Evolutionary conservation across 1,140 invertebrate genomes (phyloP).

Genomic region (Drosophila lacteicornis): DNA sequence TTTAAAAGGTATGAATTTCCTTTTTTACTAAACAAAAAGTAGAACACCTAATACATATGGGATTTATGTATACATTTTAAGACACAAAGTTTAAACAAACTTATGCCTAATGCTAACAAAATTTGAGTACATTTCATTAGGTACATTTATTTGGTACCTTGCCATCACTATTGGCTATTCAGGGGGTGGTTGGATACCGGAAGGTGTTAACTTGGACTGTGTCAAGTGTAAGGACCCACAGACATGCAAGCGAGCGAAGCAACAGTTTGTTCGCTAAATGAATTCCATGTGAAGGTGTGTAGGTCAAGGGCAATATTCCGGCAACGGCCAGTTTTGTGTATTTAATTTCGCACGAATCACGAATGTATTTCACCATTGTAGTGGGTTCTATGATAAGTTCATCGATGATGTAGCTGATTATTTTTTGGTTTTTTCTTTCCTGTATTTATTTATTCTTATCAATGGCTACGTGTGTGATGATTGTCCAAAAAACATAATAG

Average conservation of each 20-base stretch:
- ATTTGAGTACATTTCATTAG: background rate
- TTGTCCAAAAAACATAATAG: background rate
- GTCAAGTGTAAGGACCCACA: slow-evolving; percentile 49
- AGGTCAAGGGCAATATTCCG: slow-evolving; percentile 37
- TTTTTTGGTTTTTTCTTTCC: background rate
- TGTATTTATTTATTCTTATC: slow-evolving; percentile 25
- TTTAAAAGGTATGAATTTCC: background rate
- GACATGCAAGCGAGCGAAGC: slow-evolving; percentile 40
- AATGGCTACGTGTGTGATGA: slow-evolving; percentile 23
- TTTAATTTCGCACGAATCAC: slow-evolving; percentile 11
- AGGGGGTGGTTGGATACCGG: slow-evolving; percentile 11
- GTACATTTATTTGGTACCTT: background rate
- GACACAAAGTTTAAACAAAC: background rate
- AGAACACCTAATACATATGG: background rate
- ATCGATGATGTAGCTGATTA: slow-evolving; percentile 10
- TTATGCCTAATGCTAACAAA: background rate
- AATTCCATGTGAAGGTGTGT: slow-evolving; percentile 17
- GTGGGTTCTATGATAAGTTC: slow-evolving; percentile 10
- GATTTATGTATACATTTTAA: no score
- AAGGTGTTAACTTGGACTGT: slow-evolving; percentile 43
- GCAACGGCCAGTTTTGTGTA: slow-evolving; percentile 1
- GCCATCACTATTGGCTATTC: slow-evolving; percentile 9
- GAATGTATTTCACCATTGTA: slow-evolving; percentile 36
- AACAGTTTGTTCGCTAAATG: slow-evolving; percentile 44
- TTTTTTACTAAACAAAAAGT: slow-evolving; percentile 1